Base-by-base conservation (phyloP, 2,888 invertebrate species). In the Mayetiola destructor region DNA sequence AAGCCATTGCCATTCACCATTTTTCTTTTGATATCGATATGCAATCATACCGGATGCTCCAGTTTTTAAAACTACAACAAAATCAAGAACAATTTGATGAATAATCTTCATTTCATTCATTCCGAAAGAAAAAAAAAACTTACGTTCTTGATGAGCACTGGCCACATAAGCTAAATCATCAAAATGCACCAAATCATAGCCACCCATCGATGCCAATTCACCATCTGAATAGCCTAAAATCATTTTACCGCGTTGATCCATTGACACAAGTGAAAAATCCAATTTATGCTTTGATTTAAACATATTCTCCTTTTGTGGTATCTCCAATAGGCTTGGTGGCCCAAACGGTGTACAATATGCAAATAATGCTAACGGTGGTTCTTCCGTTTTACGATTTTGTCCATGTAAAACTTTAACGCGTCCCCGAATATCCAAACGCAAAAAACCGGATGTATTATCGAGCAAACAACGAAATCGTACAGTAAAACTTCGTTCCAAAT, bases 231-330 rank as follows among this genome's bases (percentile, higher is more conserved):
- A 96, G 14, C 94, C 95, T 61, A 97, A 78, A 61, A 96, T 78
- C 80, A 93, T 85, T 73, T 95, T 94, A 60, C 96, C 96, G 66
- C 89, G 82, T 76, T 91, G 92, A 76, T 97, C 97, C 92, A 97
- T 95, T 42, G 94, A 95, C 64, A 96, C 89, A 62, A 96, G 80
- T 60, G 91, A 86, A 59, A 99, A 81, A 74, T 99, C 97, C 66
- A 99, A 80, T 71, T 96, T 95, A 77, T 99, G 99, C 76, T 99
- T 99, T 71, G 94, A 95, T 75, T 99, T 99, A 77, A 99, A 95
- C 87, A 99, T 96, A 65, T 96, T 90, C 75, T 99, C 99, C 71
- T 97, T 94, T 69, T 96, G 93, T 4, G 96, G 95, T 63, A 95
- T 89, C 73, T 99, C 99, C 58, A 96, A 78, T 56, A 96, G 76